Percentiles rank a stretch among this genome's conserved stretches.
These are phyloP conservation scores for Melinaea marsaeus DNA, from an alignment of 2,888 invertebrate genomes.

Conservation along the genomic window DNA sequence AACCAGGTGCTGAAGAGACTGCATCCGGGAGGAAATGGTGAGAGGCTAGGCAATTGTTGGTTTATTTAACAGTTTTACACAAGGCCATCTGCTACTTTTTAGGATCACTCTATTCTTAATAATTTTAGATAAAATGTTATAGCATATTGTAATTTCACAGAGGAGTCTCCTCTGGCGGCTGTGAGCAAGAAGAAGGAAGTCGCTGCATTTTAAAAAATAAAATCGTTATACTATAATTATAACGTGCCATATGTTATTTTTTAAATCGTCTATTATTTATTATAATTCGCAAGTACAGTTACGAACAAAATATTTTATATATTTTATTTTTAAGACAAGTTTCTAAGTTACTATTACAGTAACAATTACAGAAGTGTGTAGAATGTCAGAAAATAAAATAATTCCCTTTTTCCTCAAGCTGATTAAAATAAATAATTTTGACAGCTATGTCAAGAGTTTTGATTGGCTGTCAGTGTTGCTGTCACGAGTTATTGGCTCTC, in stretches of 20 bases:
- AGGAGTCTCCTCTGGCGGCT: slow-evolving; percentile 41
- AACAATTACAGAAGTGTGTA: too few relatives aligned
- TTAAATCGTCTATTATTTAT: neutral
- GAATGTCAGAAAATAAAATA: too few relatives aligned
- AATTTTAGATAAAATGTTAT: too few relatives aligned
- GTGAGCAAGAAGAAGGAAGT: slow-evolving; percentile 56
- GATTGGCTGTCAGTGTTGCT: too few relatives aligned
- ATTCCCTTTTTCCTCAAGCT: too few relatives aligned
- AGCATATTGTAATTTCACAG: slow-evolving; percentile 38
- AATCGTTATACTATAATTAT: slow-evolving; percentile 9
- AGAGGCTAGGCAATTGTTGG: neutral
- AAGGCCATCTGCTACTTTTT: too few relatives aligned
- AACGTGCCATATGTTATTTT: slow-evolving; percentile 19
- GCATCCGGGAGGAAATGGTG: slow-evolving; percentile 43
- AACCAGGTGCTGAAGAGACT: slow-evolving; percentile 68
- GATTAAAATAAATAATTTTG: too few relatives aligned
- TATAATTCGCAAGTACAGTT: slow-evolving; percentile 7
- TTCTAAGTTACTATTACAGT: too few relatives aligned
- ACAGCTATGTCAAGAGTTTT: too few relatives aligned
- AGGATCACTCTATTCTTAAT: too few relatives aligned
- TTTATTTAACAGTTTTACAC: too few relatives aligned
- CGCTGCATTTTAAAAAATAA: slow-evolving; percentile 47
- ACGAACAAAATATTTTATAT: slow-evolving; percentile 16
- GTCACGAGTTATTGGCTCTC: too few relatives aligned
- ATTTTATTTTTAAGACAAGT: slow-evolving; percentile 4